Evolutionary conservation across 2,113 vertebrate genomes (phyloP).

Genomic region (Menura novaehollandiae): DNA sequence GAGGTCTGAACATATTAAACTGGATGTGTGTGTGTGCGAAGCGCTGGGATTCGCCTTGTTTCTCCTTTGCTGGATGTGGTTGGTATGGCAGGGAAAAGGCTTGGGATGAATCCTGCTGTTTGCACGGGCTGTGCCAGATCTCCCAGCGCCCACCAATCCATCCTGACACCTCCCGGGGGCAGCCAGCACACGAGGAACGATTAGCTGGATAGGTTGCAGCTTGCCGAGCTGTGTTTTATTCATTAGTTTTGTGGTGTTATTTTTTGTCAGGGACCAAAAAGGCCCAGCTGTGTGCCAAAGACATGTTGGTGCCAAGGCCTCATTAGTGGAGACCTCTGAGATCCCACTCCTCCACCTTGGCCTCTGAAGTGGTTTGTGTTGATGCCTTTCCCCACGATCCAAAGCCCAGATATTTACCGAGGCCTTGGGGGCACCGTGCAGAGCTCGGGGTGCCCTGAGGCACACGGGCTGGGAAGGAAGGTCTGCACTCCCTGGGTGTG

Average conservation of each 20-base stretch:
- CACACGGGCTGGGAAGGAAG: not conserved
- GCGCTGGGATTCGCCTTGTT: not conserved
- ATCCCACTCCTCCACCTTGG: constrained; percentile 30
- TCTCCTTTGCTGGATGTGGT: not conserved
- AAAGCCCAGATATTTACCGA: not conserved
- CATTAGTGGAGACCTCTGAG: constrained; percentile 49
- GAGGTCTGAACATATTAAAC: not conserved
- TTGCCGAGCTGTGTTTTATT: not conserved
- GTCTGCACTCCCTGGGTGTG: not conserved
- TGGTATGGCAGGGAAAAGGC: not conserved
- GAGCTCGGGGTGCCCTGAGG: not conserved
- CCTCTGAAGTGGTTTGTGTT: constrained; percentile 61
- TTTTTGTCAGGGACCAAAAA: not conserved
- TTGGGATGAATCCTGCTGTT: not conserved
- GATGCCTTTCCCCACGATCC: constrained; percentile 41
- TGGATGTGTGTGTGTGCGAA: not conserved
- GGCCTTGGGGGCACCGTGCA: not conserved
- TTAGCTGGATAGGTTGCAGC: not conserved
- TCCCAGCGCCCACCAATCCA: not conserved
- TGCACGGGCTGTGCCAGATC: not conserved
- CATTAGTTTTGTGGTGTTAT: not conserved
- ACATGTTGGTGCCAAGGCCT: constrained; percentile 23
- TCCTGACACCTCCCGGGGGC: not conserved
- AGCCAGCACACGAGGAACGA: not conserved
- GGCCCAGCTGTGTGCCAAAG: constrained; percentile 16